Evolutionary conservation across 2,113 vertebrate species (phyloP).

Genomic region (Oenanthe melanoleuca): DNA sequence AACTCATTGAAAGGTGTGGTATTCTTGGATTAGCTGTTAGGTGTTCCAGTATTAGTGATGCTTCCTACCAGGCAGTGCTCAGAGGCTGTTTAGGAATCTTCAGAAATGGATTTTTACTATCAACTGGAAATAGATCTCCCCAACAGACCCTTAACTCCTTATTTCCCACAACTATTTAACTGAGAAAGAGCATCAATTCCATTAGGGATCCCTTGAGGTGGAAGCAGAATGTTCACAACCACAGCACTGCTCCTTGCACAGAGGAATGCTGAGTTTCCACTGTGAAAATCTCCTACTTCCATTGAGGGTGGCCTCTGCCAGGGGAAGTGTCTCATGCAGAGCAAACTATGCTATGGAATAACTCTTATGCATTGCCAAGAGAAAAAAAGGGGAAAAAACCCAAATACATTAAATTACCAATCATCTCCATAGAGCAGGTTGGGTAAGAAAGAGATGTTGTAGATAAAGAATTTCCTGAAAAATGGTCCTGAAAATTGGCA

Average conservation of each 20-base stretch:
- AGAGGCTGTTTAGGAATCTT: background rate
- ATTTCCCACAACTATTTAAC: background rate
- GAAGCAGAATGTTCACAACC: background rate
- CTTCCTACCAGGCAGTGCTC: background rate
- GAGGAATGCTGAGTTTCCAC: background rate
- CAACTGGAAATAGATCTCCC: background rate
- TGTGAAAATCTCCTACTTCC: background rate
- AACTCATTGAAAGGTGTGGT: conserved; percentile 17
- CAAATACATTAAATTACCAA: background rate
- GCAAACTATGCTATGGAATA: background rate
- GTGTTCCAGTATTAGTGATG: background rate
- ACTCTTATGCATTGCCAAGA: background rate
- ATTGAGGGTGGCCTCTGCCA: background rate
- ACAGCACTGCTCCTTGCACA: background rate
- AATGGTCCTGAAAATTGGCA: background rate
- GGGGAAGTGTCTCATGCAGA: background rate
- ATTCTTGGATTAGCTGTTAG: background rate
- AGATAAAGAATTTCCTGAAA: background rate
- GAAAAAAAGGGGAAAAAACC: fast-evolving
- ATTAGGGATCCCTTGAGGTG: background rate
- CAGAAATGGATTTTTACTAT: conserved; percentile 4
- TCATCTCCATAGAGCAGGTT: background rate
- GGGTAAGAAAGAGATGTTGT: background rate
- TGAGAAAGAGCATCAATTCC: background rate
- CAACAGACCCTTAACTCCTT: background rate